Conservation (phyloP, 1,140 invertebrate species). For the Plectrocnemia conspersa region DNA sequence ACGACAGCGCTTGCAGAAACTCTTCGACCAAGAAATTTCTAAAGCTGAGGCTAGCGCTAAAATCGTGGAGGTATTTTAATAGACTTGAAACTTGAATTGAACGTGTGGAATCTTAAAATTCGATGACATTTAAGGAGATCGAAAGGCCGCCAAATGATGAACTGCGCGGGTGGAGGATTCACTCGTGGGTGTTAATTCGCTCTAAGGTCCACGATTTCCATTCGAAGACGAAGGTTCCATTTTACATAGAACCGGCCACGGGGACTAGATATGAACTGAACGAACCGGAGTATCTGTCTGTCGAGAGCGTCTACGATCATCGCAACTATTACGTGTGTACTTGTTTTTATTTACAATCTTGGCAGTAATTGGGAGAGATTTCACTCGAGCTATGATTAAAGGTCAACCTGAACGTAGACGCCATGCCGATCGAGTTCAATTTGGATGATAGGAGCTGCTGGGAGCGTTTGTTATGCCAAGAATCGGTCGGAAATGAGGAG, state of each 20-base stretch:
- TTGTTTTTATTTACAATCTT: slow-evolving; percentile 15
- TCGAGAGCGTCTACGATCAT: slow-evolving; percentile 85
- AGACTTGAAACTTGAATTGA: not conserved
- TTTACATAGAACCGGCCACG: slow-evolving; percentile 81
- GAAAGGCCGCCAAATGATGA: slow-evolving; percentile 66
- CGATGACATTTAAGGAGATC: slow-evolving; percentile 53
- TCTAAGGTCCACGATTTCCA: slow-evolving; percentile 47
- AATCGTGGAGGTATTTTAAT: not conserved
- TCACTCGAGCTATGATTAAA: slow-evolving; percentile 24
- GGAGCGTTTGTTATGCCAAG: slow-evolving; percentile 66
- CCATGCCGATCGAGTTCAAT: slow-evolving; percentile 45
- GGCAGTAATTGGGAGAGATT: slow-evolving; percentile 4
- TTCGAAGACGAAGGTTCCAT: slow-evolving; percentile 42
- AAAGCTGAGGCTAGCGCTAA: not conserved
- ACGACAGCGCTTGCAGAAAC: slow-evolving; percentile 7
- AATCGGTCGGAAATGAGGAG: slow-evolving; percentile 40
- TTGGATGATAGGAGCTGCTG: slow-evolving; percentile 57
- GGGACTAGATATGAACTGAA: slow-evolving; percentile 39
- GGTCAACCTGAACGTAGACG: slow-evolving; percentile 44
- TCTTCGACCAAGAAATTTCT: slow-evolving; percentile 6
- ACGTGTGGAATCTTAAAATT: not conserved
- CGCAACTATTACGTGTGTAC: slow-evolving; percentile 75
- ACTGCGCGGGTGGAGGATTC: slow-evolving; percentile 68
- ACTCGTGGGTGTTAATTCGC: slow-evolving; percentile 76
- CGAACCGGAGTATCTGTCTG: slow-evolving; percentile 60